phyloP scores from a whole-genome alignment of 2,113 vertebrate genomes.

The Callithrix jacchus region DNA sequence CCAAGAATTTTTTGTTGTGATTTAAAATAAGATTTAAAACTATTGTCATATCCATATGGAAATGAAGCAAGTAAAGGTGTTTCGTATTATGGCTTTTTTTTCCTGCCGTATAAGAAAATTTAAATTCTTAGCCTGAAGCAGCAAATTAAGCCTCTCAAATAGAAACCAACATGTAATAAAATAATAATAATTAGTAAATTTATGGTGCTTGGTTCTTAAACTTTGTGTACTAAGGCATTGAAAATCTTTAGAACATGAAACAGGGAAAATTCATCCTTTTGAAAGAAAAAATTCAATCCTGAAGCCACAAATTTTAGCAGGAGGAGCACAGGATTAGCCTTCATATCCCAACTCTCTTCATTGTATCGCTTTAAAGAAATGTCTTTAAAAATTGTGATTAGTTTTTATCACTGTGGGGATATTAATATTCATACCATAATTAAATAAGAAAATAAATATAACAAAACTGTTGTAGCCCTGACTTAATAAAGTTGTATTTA shows the following conservation, averaged over 20 bases:
- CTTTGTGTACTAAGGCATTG: background rate
- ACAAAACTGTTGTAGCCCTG: background rate
- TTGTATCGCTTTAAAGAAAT: background rate
- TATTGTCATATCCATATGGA: background rate
- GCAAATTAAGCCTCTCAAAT: background rate
- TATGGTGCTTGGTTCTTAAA: background rate
- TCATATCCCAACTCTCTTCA: background rate
- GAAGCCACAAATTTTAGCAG: background rate
- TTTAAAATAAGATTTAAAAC: background rate
- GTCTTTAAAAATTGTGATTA: background rate
- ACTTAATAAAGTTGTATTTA: background rate
- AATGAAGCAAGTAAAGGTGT: background rate
- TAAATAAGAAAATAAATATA: constrained; percentile 31
- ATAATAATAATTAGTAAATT: background rate
- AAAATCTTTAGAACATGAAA: background rate
- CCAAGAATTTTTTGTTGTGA: background rate
- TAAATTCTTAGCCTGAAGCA: background rate
- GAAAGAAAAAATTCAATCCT: background rate
- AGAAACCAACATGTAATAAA: background rate
- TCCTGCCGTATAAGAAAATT: background rate
- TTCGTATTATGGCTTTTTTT: background rate
- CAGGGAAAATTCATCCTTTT: background rate
- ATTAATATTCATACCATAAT: background rate
- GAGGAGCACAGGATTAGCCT: background rate
- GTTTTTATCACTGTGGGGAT: background rate